Evolutionary conservation across 1,140 invertebrate genomes (phyloP).

Genomic region (Charaxes varanes): DNA sequence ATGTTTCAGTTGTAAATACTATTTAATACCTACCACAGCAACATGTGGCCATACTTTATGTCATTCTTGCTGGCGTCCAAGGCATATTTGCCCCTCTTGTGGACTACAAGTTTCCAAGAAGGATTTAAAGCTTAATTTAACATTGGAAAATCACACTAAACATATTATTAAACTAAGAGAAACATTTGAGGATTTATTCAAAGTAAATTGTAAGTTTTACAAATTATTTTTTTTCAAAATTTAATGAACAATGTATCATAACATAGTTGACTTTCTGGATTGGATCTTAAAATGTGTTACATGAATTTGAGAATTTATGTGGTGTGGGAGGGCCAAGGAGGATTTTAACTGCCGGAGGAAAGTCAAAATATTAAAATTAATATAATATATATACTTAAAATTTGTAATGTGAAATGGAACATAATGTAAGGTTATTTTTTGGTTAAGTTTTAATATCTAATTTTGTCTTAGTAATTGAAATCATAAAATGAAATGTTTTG

Average conservation of each 20-base stretch:
- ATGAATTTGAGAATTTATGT: too few species aligned
- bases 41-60: slow-evolving; percentile 52
- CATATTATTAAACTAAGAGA: slow-evolving; percentile 32
- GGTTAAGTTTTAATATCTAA: too few species aligned
- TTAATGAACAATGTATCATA: too few species aligned
- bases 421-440: too few species aligned
- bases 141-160: slow-evolving; percentile 37
- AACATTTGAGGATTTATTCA: slow-evolving; percentile 42
- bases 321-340: too few species aligned
- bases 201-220: slow-evolving; percentile 44
- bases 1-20: slow-evolving; percentile 50
- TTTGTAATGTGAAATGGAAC: too few species aligned
- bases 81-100: slow-evolving; percentile 38
- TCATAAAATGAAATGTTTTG: too few species aligned
- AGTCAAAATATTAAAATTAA: too few species aligned
- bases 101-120: slow-evolving; percentile 27
- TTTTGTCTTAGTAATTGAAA: too few species aligned
- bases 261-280: too few species aligned
- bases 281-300: not conserved
- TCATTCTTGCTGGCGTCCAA: slow-evolving; percentile 42
- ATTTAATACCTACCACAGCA: slow-evolving; percentile 43
- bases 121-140: slow-evolving; percentile 34
- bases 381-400: too few species aligned
- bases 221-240: slow-evolving; percentile 6
- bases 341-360: too few species aligned